These are phyloP conservation scores for Delphinapterus leucas DNA, from an alignment of 2,113 vertebrate genomes.

Conservation along the genomic window DNA sequence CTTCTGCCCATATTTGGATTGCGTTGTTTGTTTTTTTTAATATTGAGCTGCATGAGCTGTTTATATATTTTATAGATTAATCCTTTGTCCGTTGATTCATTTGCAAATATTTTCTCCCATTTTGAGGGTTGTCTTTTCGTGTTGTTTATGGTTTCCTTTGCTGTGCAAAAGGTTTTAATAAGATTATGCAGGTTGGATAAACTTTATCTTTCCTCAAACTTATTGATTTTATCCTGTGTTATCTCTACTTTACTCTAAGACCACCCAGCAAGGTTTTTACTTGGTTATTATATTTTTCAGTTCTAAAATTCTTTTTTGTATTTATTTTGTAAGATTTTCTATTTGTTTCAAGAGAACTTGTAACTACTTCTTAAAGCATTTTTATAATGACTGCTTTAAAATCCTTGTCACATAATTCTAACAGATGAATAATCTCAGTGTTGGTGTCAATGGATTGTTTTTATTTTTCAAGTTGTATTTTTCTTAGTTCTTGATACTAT, in stretches of 20 bases:
- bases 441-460: not conserved
- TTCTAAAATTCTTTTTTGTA: not conserved
- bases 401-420: not conserved
- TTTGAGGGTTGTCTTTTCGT: no score
- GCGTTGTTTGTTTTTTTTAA: no score
- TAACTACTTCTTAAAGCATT: not conserved
- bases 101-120: no score
- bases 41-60: no score
- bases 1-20: no score
- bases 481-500: not conserved
- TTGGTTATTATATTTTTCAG: not conserved
- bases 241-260: not conserved
- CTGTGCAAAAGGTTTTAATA: not conserved
- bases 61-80: no score
- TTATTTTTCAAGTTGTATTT: not conserved
- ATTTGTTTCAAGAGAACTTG: not conserved
- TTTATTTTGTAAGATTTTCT: not conserved
- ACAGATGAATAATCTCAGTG: not conserved
- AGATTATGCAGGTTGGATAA: not conserved
- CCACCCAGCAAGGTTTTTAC: not conserved
- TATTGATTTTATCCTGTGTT: not conserved
- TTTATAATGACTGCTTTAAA: not conserved
- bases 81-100: no score
- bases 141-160: no score
- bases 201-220: not conserved